Evolutionary conservation across 2,888 invertebrate genomes (phyloP).

Genomic region (Villa cingulata): DNA sequence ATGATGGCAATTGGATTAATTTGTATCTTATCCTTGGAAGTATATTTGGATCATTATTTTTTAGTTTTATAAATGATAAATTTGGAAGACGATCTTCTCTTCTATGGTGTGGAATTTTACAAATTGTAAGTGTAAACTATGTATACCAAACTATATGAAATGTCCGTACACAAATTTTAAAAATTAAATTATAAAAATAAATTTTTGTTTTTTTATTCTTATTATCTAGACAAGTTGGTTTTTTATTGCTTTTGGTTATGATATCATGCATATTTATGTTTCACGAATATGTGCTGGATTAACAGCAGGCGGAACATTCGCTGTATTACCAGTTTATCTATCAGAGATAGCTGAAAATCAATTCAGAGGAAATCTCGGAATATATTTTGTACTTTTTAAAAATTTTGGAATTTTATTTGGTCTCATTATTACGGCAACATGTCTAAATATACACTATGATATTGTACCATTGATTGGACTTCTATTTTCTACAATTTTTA

Average conservation of each 20-base stretch:
- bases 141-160: background rate
- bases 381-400: slow-evolving; percentile 22
- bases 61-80: slow-evolving; percentile 21
- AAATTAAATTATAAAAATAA: background rate
- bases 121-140: slow-evolving; percentile 29
- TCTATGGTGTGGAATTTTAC: slow-evolving; percentile 24
- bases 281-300: slow-evolving; percentile 26
- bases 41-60: slow-evolving; percentile 22
- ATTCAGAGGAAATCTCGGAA: slow-evolving; percentile 16
- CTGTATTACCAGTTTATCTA: slow-evolving; percentile 26
- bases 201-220: background rate
- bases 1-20: slow-evolving; percentile 22
- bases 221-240: slow-evolving; percentile 26
- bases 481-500: slow-evolving; percentile 21
- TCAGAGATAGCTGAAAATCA: slow-evolving; percentile 25
- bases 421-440: slow-evolving; percentile 20
- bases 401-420: slow-evolving; percentile 26
- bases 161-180: no score
- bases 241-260: slow-evolving; percentile 26
- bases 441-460: slow-evolving; percentile 20
- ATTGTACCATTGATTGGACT: slow-evolving; percentile 22
- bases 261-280: slow-evolving; percentile 26
- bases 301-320: slow-evolving; percentile 25
- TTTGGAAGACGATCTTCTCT: slow-evolving; percentile 26
- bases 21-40: slow-evolving; percentile 26